Percentiles rank a stretch among this genome's conserved stretches.
phyloP scores from a whole-genome alignment of 2,113 vertebrate species.

The Fulica atra region DNA sequence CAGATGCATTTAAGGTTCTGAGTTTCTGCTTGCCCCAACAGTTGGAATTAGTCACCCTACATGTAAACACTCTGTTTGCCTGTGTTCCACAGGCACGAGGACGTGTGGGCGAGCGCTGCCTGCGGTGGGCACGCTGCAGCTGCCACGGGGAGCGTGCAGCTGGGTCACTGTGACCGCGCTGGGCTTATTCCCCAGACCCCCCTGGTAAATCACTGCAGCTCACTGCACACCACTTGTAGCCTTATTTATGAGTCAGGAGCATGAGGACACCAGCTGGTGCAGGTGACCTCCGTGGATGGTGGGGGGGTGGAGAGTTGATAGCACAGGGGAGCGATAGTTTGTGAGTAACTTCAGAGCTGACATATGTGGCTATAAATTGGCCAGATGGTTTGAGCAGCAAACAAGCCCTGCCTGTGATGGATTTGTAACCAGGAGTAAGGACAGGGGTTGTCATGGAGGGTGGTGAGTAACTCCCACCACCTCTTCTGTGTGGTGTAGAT shows the following conservation, averaged over 20 bases:
- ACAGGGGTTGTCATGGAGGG: background rate
- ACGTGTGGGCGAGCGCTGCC: background rate
- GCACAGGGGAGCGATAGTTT: background rate
- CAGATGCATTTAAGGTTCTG: background rate
- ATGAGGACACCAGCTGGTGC: background rate
- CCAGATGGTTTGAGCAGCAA: background rate
- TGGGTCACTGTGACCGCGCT: fast-evolving
- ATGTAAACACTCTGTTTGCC: background rate
- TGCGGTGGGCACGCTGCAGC: fast-evolving
- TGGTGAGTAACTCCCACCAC: background rate
- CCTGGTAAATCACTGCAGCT: background rate
- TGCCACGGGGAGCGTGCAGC: background rate
- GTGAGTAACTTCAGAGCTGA: background rate
- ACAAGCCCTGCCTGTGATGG: background rate
- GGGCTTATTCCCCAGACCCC: background rate
- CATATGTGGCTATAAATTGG: background rate
- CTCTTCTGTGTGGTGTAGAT: fast-evolving
- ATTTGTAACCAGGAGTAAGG: background rate
- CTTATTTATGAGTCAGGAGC: background rate
- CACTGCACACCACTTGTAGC: background rate
- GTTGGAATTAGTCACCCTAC: background rate
- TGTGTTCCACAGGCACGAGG: background rate
- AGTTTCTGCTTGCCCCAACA: background rate
- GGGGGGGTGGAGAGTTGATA: background rate
- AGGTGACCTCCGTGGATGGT: background rate